Conservation (phyloP, 2,113 vertebrate genomes). For the Halichoeres trimaculatus region DNA sequence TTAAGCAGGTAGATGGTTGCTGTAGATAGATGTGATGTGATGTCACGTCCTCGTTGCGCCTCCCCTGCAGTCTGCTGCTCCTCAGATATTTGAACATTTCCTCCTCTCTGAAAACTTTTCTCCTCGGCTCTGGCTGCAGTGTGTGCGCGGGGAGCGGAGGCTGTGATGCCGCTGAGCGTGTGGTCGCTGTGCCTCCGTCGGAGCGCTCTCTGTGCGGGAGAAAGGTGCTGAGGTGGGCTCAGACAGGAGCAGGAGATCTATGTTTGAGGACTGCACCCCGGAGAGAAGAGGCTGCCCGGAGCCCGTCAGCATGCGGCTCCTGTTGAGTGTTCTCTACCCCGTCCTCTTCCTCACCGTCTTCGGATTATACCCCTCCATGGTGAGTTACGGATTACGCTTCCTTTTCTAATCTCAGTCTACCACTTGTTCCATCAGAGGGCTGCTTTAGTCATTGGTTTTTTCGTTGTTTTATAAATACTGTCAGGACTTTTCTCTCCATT, state of each 20-base stretch:
- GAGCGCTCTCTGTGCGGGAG: constrained; percentile 55
- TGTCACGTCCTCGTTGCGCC: constrained; percentile 54
- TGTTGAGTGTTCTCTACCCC: constrained; percentile 85
- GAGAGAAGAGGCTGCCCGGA: constrained; percentile 77
- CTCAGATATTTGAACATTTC: constrained; percentile 46
- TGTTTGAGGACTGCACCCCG: constrained; percentile 60
- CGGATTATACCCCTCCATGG: constrained; percentile 91
- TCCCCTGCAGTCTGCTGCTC: constrained; percentile 64
- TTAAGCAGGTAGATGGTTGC: constrained; percentile 24
- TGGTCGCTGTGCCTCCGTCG: constrained; percentile 37
- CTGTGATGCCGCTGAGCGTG: constrained; percentile 65
- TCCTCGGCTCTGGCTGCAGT: constrained; percentile 34
- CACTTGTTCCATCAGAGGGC: neutral
- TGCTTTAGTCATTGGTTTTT: neutral
- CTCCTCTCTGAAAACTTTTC: constrained; percentile 64
- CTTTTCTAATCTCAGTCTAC: neutral
- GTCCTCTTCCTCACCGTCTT: constrained; percentile 87
- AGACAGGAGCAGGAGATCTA: constrained; percentile 18
- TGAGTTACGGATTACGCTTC: constrained; percentile 72
- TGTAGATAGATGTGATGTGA: constrained; percentile 33
- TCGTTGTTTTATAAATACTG: neutral
- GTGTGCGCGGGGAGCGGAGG: constrained; percentile 42
- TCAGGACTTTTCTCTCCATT: neutral
- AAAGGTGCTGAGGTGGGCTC: constrained; percentile 4
- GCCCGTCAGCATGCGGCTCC: constrained; percentile 89